Conservation (phyloP, 2,888 invertebrate species). For the Hymenopus coronatus region DNA sequence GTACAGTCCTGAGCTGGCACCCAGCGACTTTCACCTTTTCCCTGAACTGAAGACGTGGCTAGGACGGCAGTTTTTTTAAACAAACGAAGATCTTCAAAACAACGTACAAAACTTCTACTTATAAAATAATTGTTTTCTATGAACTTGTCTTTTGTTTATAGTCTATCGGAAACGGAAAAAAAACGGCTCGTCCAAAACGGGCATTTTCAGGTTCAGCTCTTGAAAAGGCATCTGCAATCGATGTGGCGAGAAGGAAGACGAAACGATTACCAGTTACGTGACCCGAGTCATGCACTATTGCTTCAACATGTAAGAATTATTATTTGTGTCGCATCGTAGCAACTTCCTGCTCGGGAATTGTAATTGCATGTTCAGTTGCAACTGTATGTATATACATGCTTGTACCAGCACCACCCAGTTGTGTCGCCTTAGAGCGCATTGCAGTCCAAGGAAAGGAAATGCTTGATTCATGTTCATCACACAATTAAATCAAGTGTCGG, state of each 20-base stretch:
- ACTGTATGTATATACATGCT: not conserved
- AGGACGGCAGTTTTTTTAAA: no score
- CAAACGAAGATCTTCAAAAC: no score
- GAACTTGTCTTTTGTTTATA: no score
- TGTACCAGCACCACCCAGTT: not conserved
- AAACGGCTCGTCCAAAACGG: no score
- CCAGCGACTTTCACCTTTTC: no score
- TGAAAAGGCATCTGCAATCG: not conserved
- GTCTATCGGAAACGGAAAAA: no score
- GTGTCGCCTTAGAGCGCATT: no score
- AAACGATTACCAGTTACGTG: not conserved
- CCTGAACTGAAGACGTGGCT: no score
- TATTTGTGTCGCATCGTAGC: not conserved
- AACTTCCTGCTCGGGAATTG: not conserved
- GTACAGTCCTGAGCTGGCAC: no score
- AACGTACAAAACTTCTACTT: no score
- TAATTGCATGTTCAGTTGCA: not conserved
- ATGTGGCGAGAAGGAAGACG: not conserved
- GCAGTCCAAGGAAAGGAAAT: not conserved
- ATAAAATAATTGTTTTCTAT: no score
- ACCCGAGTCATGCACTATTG: not conserved
- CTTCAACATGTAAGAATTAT: not conserved
- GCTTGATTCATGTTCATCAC: not conserved
- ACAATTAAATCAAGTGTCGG: not conserved
- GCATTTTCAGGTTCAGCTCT: not conserved